Percentiles rank a stretch among this genome's conserved stretches.
These are phyloP conservation scores for Stratiolaelaps scimitus DNA, from an alignment of 1,140 invertebrate genomes.

Conservation along the genomic window DNA sequence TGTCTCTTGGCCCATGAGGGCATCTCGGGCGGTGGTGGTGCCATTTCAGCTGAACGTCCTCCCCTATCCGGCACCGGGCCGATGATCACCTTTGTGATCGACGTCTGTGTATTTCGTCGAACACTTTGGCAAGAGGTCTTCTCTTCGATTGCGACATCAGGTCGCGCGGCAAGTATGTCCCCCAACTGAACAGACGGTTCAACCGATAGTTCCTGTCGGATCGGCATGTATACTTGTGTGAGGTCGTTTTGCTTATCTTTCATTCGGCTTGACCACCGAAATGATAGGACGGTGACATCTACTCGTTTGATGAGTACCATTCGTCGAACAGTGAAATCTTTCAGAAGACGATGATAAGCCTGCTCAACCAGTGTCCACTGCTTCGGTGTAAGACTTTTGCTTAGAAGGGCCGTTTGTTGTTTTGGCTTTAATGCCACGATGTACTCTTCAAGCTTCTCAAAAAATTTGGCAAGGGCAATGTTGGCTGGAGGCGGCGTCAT, in stretches of 20 bases:
- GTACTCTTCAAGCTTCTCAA: neutral
- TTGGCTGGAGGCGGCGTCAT: neutral
- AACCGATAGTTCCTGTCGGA: neutral
- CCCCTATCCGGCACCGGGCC: conserved; percentile 9
- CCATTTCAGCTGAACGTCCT: conserved; percentile 6
- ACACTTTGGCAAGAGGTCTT: conserved; percentile 6
- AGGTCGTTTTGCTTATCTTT: conserved; percentile 17
- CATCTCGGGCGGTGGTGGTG: conserved; percentile 9
- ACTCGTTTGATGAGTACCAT: conserved; percentile 20
- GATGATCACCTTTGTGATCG: conserved; percentile 8
- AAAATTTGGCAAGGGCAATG: neutral
- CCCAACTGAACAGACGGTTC: conserved; percentile 23
- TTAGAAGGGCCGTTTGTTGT: neutral
- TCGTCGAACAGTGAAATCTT: conserved; percentile 22
- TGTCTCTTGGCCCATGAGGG: neutral
- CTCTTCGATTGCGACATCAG: neutral
- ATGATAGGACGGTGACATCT: conserved; percentile 9
- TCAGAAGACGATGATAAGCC: conserved; percentile 6
- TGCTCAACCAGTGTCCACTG: neutral
- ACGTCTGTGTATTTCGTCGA: neutral
- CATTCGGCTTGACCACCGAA: conserved; percentile 14
- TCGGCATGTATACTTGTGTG: conserved; percentile 14
- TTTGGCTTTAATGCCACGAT: neutral
- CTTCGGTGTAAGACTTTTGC: neutral
- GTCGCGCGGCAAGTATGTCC: neutral